Evolutionary conservation across 2,797 vertebrate species (phyloP), one percentile per base, ranked within the genome.

Genomic region (Galago senegalensis): DNA sequence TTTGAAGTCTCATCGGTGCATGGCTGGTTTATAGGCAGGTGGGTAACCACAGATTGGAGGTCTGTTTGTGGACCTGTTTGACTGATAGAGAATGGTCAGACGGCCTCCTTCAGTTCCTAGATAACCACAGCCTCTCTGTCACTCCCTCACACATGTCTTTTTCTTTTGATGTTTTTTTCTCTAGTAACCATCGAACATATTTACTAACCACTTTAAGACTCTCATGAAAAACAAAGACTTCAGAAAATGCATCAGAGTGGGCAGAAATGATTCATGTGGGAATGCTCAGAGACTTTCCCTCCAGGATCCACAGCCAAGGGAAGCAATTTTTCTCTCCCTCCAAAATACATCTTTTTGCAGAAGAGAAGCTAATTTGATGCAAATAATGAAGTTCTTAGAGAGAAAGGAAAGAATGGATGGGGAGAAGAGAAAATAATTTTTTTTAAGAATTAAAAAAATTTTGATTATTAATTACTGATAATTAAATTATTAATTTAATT

Each of bases 1-100:
- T 93, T 63, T 87, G 46, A 95, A 85, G 77, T 82, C 16, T 97
- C 61, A 29, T 92, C 23, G 53, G 65, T n/a, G 17, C 27, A 12
- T 13, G 69, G 21, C 31, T 94, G 70, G 79, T 83, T 95, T n/a
- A 13, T 77, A 17, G 76, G 43, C 40, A 90, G 5, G 4, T 31
- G 65, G 20, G 18, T 37, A 49, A 31, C 56, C 70, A 83, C 60
- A 65, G n/a, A 72, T 76, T 80, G 72, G 31, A 20, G 12, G 7
- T 4, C 37, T 86, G 21, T 83, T 90, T 91, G 84, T 37, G 83
- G 25, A 21, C 53, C 40, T 56, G 7, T 89, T n/a, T 92, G 43
- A 72, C 25, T 63, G 10, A 61, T 46, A 46, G 21, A 81, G 76
- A 83, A 72, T 43, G 58, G 58, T 84, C 37, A 82, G 77, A 46